Conservation (phyloP, 2,797 vertebrate genomes). For the Eospalax fontanierii region DNA sequence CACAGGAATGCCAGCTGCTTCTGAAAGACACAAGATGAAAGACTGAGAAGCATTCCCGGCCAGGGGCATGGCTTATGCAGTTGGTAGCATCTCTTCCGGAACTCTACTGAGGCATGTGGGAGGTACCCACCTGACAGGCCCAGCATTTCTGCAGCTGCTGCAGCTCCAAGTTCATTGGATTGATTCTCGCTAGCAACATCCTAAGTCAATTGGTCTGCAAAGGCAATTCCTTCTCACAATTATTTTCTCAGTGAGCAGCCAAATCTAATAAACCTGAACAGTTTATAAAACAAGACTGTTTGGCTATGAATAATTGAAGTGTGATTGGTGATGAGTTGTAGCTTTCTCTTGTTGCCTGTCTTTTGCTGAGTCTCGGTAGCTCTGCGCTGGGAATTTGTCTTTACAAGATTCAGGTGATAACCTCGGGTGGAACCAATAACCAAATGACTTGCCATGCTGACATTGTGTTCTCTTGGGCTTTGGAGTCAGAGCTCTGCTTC, state of each 20-base stretch:
- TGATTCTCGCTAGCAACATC: neutral
- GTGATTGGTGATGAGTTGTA: neutral
- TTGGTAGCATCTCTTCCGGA: fast-evolving
- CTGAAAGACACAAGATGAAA: fast-evolving
- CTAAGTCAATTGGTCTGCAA: slow-evolving; percentile 5
- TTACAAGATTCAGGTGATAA: neutral
- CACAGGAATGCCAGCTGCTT: too few relatives aligned
- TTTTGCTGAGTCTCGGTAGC: fast-evolving
- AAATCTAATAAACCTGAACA: slow-evolving; percentile 59
- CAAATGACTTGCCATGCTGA: neutral
- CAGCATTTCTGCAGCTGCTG: fast-evolving
- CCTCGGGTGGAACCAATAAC: too few relatives aligned
- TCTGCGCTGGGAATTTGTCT: neutral
- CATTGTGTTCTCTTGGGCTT: too few relatives aligned
- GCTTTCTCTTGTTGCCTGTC: neutral
- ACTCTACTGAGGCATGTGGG: neutral
- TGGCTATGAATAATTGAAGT: neutral
- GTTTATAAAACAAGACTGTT: slow-evolving; percentile 41
- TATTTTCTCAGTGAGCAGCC: slow-evolving; percentile 22
- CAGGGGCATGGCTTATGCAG: neutral
- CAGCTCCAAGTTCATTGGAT: neutral
- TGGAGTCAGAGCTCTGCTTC: neutral
- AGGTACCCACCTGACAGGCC: neutral
- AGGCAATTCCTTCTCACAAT: slow-evolving; percentile 46
- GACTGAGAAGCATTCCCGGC: too few relatives aligned